Percentiles rank a stretch among this genome's conserved stretches.
Conservation (phyloP, 2,888 invertebrate species). For the Orthonychiurus folsomi region DNA sequence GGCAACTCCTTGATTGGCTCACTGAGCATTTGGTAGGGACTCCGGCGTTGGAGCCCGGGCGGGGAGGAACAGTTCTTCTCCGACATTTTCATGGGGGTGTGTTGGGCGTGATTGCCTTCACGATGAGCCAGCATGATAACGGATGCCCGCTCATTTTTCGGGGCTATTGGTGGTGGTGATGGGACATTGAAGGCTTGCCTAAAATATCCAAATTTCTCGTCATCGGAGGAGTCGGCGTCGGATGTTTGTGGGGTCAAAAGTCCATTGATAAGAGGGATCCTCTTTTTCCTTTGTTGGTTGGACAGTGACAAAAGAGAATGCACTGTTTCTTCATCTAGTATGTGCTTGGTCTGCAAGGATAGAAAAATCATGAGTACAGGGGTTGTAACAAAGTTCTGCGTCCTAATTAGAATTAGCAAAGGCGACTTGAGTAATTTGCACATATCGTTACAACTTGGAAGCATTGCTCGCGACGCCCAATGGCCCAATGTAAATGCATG, state of each 20-base stretch:
- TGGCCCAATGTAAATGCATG: not conserved
- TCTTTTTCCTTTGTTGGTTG: not conserved
- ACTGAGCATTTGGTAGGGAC: not conserved
- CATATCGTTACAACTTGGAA: not conserved
- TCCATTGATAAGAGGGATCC: not conserved
- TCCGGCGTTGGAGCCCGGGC: not conserved
- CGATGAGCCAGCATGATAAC: conserved; percentile 80
- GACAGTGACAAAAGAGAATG: not conserved
- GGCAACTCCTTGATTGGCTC: conserved; percentile 34
- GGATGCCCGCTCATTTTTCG: conserved; percentile 50
- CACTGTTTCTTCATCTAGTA: not conserved
- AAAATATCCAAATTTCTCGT: conserved; percentile 17
- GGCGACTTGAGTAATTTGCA: not conserved
- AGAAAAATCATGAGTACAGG: no score
- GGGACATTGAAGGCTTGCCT: conserved; percentile 9
- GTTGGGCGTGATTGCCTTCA: conserved; percentile 63
- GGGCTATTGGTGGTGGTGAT: conserved; percentile 13
- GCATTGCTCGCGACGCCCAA: not conserved
- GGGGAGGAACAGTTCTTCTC: not conserved
- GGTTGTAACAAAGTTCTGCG: no score
- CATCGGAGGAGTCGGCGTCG: conserved; percentile 19
- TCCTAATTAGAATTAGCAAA: not conserved
- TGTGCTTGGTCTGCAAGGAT: not conserved
- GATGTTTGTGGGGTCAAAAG: conserved; percentile 9
- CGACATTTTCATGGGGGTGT: conserved; percentile 43